A percentile compares a stretch with the other conserved stretches of the same genome.
Evolutionary conservation across 2,113 vertebrate genomes (phyloP).

Genomic region (Indri indri): DNA sequence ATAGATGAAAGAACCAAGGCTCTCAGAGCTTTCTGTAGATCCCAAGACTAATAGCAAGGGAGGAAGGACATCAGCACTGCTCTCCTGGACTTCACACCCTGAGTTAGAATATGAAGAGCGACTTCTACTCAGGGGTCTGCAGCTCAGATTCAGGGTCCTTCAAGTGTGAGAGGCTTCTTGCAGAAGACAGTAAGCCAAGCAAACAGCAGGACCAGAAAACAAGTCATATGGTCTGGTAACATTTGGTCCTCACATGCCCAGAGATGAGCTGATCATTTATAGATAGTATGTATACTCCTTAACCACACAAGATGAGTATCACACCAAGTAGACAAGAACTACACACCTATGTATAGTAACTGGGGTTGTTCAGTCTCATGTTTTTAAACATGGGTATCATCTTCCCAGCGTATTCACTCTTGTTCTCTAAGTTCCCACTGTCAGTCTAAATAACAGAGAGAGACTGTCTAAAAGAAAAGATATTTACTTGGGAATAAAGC

Average conservation of each 20-base stretch:
- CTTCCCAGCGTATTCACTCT: background rate
- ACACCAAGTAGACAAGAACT: background rate
- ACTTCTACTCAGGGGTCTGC: no score
- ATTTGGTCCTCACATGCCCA: background rate
- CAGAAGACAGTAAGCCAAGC: background rate
- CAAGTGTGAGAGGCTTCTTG: background rate
- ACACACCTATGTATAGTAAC: background rate
- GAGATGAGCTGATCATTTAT: background rate
- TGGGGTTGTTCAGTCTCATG: background rate
- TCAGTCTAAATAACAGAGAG: background rate
- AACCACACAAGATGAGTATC: background rate
- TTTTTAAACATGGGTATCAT: background rate
- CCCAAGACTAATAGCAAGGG: background rate
- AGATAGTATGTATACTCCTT: background rate
- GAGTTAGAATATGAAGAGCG: background rate
- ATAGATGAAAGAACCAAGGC: background rate
- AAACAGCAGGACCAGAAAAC: background rate
- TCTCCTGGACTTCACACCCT: background rate
- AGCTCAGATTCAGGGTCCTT: background rate
- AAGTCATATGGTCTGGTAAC: background rate
- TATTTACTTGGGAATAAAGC: background rate
- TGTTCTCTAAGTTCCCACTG: background rate
- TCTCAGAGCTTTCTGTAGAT: background rate
- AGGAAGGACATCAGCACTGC: background rate
- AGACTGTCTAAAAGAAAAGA: background rate